These are phyloP conservation scores for Lordiphosa clarofinis DNA, from an alignment of 1,140 invertebrate genomes.

Conservation along the genomic window DNA sequence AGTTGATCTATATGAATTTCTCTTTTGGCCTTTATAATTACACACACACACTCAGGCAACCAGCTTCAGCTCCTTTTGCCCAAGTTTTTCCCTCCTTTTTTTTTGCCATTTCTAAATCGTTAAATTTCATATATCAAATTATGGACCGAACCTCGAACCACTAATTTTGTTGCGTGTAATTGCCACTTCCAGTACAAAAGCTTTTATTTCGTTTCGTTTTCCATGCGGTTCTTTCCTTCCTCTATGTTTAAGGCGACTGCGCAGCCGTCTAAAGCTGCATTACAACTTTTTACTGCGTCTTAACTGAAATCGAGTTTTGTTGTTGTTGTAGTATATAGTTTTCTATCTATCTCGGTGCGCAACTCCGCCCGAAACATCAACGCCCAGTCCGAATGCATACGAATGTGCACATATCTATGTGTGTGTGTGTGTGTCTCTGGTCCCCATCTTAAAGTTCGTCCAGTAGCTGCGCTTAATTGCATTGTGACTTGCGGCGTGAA, in stretches of 20 bases:
- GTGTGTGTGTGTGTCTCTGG: conserved; percentile 12
- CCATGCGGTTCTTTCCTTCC: conserved; percentile 67
- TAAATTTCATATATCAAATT: conserved; percentile 57
- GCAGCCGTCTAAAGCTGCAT: conserved; percentile 74
- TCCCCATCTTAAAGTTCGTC: conserved; percentile 49
- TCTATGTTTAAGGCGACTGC: conserved; percentile 71
- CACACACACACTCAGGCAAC: not conserved
- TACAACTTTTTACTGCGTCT: conserved; percentile 78
- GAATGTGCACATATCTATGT: not conserved
- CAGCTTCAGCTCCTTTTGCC: conserved; percentile 25
- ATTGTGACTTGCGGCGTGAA: conserved; percentile 77
- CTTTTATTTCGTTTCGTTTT: conserved; percentile 65
- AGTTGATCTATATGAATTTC: conserved; percentile 45
- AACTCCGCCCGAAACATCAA: conserved; percentile 70
- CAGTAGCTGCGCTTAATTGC: conserved; percentile 74
- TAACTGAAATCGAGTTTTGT: conserved; percentile 76
- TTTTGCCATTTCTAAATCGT: conserved; percentile 43
- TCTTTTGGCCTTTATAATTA: conserved; percentile 56
- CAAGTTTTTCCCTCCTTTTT: conserved; percentile 14
- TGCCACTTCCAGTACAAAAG: conserved; percentile 67
- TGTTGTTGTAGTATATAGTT: conserved; percentile 40
- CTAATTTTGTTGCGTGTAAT: conserved; percentile 74
- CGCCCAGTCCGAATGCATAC: conserved; percentile 32
- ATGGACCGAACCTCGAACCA: conserved; percentile 46
- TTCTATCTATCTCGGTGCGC: conserved; percentile 57